Conservation (phyloP, 2,888 invertebrate species). For the Himalopsyche tibetana region DNA sequence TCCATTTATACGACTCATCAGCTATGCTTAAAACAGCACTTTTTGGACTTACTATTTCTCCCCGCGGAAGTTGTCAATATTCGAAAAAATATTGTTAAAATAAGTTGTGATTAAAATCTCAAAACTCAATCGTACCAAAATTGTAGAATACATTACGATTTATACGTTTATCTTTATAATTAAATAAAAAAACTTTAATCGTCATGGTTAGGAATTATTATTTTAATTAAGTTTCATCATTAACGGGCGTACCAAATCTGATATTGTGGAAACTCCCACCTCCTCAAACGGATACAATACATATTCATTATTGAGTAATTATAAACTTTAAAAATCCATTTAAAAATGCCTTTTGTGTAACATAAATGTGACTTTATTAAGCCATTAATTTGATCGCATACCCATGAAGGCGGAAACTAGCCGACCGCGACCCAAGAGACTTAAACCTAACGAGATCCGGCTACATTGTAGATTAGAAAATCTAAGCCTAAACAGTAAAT, state of each 20-base stretch:
- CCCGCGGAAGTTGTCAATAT: too few relatives aligned
- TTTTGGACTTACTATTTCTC: too few relatives aligned
- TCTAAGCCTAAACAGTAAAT: too few relatives aligned
- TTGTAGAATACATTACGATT: background rate
- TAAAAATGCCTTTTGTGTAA: slow-evolving; percentile 36
- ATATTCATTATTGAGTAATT: slow-evolving; percentile 44
- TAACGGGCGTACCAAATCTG: background rate
- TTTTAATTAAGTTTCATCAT: slow-evolving; percentile 11
- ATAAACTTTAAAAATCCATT: slow-evolving; percentile 14
- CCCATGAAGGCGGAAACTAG: slow-evolving; percentile 12
- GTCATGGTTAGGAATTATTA: background rate
- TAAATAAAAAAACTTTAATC: background rate
- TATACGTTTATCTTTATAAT: background rate
- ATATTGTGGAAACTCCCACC: slow-evolving; percentile 9
- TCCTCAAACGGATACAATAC: background rate
- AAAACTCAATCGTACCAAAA: too few relatives aligned
- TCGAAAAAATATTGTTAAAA: too few relatives aligned
- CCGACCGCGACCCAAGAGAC: background rate
- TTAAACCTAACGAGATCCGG: background rate
- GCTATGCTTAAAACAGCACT: too few relatives aligned
- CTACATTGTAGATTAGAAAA: background rate
- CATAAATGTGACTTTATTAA: slow-evolving; percentile 59
- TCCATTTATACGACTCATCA: too few relatives aligned
- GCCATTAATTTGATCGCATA: slow-evolving; percentile 54
- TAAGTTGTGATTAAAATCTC: too few relatives aligned